These are phyloP conservation scores for Vulpes vulpes DNA, from an alignment of 2,113 vertebrate genomes.

Conservation along the genomic window DNA sequence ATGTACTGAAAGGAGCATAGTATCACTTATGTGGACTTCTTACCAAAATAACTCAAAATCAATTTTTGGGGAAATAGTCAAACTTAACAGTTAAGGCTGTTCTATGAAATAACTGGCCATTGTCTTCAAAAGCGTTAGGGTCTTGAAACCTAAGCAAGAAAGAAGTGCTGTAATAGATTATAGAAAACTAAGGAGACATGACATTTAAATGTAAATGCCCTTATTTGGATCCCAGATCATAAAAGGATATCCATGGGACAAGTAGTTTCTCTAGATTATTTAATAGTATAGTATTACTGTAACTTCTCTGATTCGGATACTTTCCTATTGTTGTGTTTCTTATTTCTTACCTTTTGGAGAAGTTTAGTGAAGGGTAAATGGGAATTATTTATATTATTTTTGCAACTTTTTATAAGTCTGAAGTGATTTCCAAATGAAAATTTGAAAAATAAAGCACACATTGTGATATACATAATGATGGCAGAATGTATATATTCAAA, in stretches of 20 bases:
- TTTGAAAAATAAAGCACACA: neutral
- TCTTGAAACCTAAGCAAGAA: neutral
- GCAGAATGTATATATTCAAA: neutral
- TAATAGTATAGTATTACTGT: neutral
- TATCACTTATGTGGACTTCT: neutral
- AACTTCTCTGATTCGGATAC: neutral
- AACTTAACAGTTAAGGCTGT: neutral
- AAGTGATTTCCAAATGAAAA: slow-evolving; percentile 22
- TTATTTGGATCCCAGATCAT: neutral
- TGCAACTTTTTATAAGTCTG: neutral
- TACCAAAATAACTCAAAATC: neutral
- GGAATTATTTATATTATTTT: neutral
- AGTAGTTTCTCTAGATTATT: neutral
- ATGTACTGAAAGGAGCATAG: neutral
- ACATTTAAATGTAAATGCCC: neutral
- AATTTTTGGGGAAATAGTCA: neutral
- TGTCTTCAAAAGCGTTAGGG: neutral
- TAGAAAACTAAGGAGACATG: neutral
- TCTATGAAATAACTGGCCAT: neutral
- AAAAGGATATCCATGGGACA: neutral
- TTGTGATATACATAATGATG: neutral
- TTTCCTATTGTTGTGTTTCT: neutral
- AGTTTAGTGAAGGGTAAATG: neutral
- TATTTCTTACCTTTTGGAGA: neutral
- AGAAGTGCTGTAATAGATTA: neutral